Percentiles rank a stretch among this genome's conserved stretches.
These are phyloP conservation scores for Saguinus imperator DNA, from an alignment of 2,113 vertebrate genomes.

Conservation along the genomic window DNA sequence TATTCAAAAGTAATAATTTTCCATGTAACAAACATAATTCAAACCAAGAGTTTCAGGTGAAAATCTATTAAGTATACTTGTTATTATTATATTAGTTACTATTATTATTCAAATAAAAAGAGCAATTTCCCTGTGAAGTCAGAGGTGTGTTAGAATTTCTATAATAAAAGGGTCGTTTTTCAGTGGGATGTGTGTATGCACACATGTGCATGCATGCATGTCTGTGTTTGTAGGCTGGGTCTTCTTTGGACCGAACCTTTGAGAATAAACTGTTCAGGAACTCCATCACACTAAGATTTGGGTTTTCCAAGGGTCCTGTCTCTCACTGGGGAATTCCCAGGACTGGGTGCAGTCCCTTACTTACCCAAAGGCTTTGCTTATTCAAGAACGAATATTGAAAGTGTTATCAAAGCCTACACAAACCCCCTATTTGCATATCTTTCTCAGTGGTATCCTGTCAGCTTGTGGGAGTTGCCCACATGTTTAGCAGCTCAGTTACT, in stretches of 20 bases:
- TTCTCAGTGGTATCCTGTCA: conserved; percentile 42
- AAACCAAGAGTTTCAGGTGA: conserved; percentile 7
- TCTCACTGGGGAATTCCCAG: conserved; percentile 41
- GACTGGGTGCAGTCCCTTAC: background rate
- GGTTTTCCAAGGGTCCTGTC: conserved; percentile 44
- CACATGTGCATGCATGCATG: background rate
- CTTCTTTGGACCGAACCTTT: background rate
- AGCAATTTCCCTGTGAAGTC: background rate
- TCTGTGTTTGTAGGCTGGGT: background rate
- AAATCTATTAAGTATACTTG: conserved; percentile 1
- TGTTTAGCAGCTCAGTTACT: background rate
- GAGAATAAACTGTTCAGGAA: conserved; percentile 46
- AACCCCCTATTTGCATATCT: conserved; percentile 15
- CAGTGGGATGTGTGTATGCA: background rate
- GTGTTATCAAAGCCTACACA: conserved; percentile 41
- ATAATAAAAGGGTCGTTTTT: background rate
- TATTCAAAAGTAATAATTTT: conserved; percentile 53
- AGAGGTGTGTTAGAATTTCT: conserved; percentile 6
- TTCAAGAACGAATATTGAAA: conserved; percentile 48
- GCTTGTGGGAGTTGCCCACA: background rate
- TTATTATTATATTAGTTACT: background rate
- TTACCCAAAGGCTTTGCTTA: background rate
- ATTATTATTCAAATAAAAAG: conserved; percentile 39
- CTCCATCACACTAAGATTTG: background rate
- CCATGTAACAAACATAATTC: background rate